Evolutionary conservation across 2,888 invertebrate genomes (phyloP).

Genomic region (Theodoxus fluviatilis): DNA sequence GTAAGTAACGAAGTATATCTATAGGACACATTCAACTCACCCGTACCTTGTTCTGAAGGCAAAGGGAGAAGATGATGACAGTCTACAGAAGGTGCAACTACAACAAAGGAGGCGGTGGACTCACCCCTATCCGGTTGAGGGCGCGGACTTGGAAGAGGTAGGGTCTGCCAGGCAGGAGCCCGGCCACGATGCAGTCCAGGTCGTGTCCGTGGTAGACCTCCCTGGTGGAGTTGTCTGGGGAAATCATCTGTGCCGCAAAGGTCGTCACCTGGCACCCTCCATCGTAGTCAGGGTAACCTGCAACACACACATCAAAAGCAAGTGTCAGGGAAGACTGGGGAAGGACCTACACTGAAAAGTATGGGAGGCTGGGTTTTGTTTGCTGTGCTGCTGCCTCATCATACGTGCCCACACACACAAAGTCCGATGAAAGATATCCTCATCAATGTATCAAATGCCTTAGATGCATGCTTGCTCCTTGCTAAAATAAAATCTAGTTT

Average conservation of each 20-base stretch:
- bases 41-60: no score
- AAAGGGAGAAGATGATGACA: no score
- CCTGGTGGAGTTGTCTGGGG: conserved; percentile 69
- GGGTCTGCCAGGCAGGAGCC: conserved; percentile 78
- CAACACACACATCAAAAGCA: not conserved
- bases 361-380: not conserved
- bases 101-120: no score
- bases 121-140: conserved; percentile 78
- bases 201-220: conserved; percentile 78
- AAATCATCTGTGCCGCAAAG: conserved; percentile 79
- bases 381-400: not conserved
- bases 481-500: no score
- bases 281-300: conserved; percentile 73
- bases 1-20: no score
- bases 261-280: conserved; percentile 79
- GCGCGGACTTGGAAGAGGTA: conserved; percentile 82
- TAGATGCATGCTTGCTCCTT: no score
- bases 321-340: not conserved
- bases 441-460: no score
- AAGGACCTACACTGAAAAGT: not conserved
- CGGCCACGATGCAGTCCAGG: conserved; percentile 78
- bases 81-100: no score
- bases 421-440: no score
- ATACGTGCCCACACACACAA: no score
- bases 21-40: no score